Evolutionary conservation across 2,888 invertebrate species (phyloP), one percentile per base, ranked within the genome.

Genomic region (Nebria salina): DNA sequence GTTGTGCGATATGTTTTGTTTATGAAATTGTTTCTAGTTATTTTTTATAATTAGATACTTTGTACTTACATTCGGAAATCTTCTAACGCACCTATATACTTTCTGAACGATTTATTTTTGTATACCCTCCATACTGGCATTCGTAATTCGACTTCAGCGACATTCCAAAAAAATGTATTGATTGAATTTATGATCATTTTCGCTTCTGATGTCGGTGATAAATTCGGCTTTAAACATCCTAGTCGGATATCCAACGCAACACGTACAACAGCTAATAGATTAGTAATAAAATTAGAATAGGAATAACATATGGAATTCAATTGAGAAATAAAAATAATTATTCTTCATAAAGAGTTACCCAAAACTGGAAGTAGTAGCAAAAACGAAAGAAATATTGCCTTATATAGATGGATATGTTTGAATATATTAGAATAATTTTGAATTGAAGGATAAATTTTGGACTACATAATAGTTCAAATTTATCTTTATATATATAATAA

Each of bases 201-300:
- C 0, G 95, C 93, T 85, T 95, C 94, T 73, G 94, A 92, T 84
- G 86, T 84, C 78, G 85, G 84, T 9, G 86, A 82, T 34, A 90
- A 85, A 84, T 90, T 87, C 15, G 91, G 91, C 81, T 91, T 90
- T 72, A 95, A 87, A 88, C 95, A 95, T 26, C 95, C 95, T 76
- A 97, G 89, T 84, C 96, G 91, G 34, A 94, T 94, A 85, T 96
- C 96, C 85, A 97, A 90, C 4, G 96, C 94, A 86, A 96, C 95
- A 84, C 93, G 91, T 20, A 94, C 95, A 1, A 96, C 95, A 84
- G 96, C 95, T 95, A 87, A 82, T 88, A 87, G 82, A 43, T 82
- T 64, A 43, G 43, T 43, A 8, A 9, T 43, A 43, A 11, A 54
- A 54, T 34, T 34, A 54, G 3, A 8, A 54, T 11, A 34, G 34